phyloP scores from a whole-genome alignment of 1,140 invertebrate genomes.

The Mesaphorura yosii region DNA sequence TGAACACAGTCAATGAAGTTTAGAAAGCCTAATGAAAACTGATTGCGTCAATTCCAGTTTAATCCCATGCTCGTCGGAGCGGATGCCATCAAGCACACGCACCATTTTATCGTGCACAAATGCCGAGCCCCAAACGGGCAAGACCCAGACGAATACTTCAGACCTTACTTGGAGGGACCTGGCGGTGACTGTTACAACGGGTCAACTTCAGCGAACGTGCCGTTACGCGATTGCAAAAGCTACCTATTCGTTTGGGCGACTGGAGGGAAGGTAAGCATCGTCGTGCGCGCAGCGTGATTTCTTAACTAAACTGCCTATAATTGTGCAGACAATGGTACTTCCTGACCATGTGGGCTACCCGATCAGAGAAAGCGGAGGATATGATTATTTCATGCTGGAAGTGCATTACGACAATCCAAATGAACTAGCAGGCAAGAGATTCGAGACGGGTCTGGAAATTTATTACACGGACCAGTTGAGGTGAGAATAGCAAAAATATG shows the following conservation, averaged over 20 bases:
- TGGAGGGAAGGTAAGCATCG: conserved; percentile 45
- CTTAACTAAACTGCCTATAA: too few species aligned
- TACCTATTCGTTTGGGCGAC: conserved; percentile 36
- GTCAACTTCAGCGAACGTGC: background rate
- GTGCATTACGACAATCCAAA: conserved; percentile 71
- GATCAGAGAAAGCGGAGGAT: conserved; percentile 48
- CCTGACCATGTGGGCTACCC: conserved; percentile 72
- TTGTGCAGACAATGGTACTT: conserved; percentile 41
- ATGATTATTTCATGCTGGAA: conserved; percentile 72
- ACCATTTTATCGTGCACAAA: background rate
- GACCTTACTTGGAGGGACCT: conserved; percentile 39
- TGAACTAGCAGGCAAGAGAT: background rate
- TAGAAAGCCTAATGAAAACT: background rate
- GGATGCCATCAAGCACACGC: background rate
- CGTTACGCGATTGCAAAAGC: background rate
- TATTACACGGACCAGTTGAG: conserved; percentile 41
- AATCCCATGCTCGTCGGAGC: too few species aligned
- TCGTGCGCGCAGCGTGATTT: too few species aligned
- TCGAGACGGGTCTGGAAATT: conserved; percentile 4
- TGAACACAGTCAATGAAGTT: background rate
- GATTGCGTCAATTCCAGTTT: too few species aligned
- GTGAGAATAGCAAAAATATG: too few species aligned
- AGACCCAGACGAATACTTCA: background rate
- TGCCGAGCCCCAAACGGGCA: background rate
- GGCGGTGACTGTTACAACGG: conserved; percentile 39